These are phyloP conservation scores for Peromyscus leucopus DNA, from an alignment of 2,113 vertebrate genomes.

Conservation along the genomic window DNA sequence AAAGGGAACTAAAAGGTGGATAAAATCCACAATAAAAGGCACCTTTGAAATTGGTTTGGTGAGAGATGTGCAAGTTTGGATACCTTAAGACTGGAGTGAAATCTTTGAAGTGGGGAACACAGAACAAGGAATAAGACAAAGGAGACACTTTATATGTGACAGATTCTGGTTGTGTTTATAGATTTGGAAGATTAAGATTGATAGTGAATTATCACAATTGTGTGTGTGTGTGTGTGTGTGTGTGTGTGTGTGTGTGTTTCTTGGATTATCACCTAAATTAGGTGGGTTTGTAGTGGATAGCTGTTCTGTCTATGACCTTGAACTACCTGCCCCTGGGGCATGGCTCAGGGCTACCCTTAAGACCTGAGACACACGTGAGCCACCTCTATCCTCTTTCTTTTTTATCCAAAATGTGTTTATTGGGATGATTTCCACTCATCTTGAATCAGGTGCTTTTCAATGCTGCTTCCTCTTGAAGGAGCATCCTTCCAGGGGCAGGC, in stretches of 20 bases:
- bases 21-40: neutral
- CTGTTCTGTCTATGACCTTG: too few species aligned
- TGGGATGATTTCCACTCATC: too few species aligned
- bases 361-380: too few species aligned
- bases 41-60: conserved; percentile 44
- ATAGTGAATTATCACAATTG: conserved; percentile 1
- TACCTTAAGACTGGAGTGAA: neutral
- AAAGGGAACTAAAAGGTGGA: neutral
- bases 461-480: too few species aligned
- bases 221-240: neutral
- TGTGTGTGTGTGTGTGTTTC: neutral
- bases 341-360: too few species aligned
- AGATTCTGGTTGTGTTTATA: neutral
- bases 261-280: neutral
- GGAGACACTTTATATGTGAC: neutral
- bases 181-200: conserved; percentile 8
- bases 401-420: too few species aligned
- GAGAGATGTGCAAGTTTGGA: neutral
- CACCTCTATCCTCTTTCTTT: too few species aligned
- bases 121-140: neutral
- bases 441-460: too few species aligned
- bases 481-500: too few species aligned
- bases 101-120: neutral
- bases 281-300: too few species aligned
- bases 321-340: too few species aligned